These are phyloP conservation scores for Sceliomorpha sp. DNA, from an alignment of 2,888 invertebrate genomes.

Conservation along the genomic window DNA sequence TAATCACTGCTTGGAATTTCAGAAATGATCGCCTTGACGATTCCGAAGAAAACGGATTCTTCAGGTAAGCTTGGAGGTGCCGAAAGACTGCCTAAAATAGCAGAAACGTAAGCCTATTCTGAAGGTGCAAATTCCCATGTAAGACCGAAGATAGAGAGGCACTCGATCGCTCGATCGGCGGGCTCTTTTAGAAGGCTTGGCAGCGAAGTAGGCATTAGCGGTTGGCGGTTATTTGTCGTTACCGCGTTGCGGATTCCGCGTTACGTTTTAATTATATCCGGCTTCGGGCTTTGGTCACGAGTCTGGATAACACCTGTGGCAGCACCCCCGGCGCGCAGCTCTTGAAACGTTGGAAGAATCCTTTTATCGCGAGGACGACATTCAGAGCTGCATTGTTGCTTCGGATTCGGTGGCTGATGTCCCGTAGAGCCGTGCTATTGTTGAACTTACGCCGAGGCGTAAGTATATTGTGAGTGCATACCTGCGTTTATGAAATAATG, in stretches of 20 bases:
- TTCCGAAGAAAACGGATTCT: no score
- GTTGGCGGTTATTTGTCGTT: no score
- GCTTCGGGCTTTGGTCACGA: slow-evolving; percentile 10
- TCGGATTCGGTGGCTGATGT: slow-evolving; percentile 41
- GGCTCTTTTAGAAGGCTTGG: no score
- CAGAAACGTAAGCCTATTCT: no score
- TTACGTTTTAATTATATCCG: slow-evolving; percentile 31
- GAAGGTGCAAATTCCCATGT: no score
- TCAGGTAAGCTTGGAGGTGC: no score
- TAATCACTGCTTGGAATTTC: no score
- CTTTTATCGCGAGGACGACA: slow-evolving; percentile 6
- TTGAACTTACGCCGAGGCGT: slow-evolving; percentile 9
- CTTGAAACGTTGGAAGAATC: slow-evolving; percentile 10
- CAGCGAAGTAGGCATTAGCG: no score
- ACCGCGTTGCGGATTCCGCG: slow-evolving; percentile 6
- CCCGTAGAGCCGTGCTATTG: slow-evolving; percentile 39
- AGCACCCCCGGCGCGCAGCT: slow-evolving; percentile 6
- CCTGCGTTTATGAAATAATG: slow-evolving; percentile 20
- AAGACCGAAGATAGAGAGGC: no score
- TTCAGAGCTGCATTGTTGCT: slow-evolving; percentile 33
- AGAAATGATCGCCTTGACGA: no score
- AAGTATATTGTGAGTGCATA: slow-evolving; percentile 2
- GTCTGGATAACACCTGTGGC: slow-evolving; percentile 21
- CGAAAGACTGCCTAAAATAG: no score
- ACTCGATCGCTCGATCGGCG: no score